These are phyloP conservation scores for Cetoscarus ocellatus DNA, from an alignment of 2,797 vertebrate species.

Conservation along the genomic window DNA sequence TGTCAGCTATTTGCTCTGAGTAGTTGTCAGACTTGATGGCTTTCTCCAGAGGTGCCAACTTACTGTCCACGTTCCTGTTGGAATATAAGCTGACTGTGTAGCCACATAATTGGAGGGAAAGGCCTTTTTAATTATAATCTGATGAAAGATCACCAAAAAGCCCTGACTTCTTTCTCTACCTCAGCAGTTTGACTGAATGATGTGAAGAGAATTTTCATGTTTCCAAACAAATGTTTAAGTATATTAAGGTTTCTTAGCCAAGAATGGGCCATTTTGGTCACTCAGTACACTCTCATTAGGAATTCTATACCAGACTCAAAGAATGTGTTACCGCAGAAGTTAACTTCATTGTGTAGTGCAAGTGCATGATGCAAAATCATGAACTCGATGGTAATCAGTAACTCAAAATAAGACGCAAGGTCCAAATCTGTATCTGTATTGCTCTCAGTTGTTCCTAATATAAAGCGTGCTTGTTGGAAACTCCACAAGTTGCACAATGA, in stretches of 20 bases:
- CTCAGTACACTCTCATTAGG: too few species aligned
- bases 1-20: slow-evolving; percentile 70
- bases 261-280: too few species aligned
- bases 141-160: slow-evolving; percentile 70
- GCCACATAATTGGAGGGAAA: slow-evolving; percentile 19
- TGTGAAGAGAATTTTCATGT: neutral
- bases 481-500: too few species aligned
- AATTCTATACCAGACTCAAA: too few species aligned
- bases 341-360: too few species aligned
- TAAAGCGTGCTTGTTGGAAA: too few species aligned
- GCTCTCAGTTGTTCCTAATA: too few species aligned
- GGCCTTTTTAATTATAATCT: slow-evolving; percentile 69
- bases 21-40: slow-evolving; percentile 63
- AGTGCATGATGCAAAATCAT: too few species aligned
- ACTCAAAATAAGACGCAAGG: too few species aligned
- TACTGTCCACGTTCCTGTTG: slow-evolving; percentile 62
- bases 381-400: too few species aligned
- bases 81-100: slow-evolving; percentile 63
- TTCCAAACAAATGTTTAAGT: slow-evolving; percentile 19
- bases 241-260: neutral
- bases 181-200: slow-evolving; percentile 12
- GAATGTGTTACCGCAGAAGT: too few species aligned
- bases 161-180: slow-evolving; percentile 16
- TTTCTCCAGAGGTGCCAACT: slow-evolving; percentile 71
- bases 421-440: too few species aligned